Base-by-base conservation (phyloP, 1,140 invertebrate genomes). In the Helicoverpa armigera region DNA sequence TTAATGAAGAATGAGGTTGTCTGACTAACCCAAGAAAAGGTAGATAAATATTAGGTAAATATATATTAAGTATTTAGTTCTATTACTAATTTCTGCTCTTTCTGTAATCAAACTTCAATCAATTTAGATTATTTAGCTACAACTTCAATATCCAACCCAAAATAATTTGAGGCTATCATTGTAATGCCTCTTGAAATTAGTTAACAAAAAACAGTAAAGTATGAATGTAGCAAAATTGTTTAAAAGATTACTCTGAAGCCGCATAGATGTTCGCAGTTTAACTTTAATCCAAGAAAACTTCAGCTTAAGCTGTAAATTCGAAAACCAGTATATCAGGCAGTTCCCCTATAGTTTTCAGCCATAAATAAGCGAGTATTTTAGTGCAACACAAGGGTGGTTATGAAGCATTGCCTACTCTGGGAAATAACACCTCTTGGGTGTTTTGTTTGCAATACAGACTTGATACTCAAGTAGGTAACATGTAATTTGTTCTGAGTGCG, bases 241-340 rank as follows among this genome's bases (percentile, higher is more conserved):
- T 23, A 23, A 23, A 23, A 23, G 23, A 23, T 23, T 23, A 23
- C 23, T 23, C 23, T 23, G 10, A n/a, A 58, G 23, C 56, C 18
- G 12, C 60, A 29, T 61, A 31, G 13, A 9, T 31, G 60, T 29
- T 63, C 60, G 29, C 16, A 61, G 48, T 73, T 54, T 61, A 60
- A 54, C 48, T 74, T 31, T 29, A 23, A 0, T 23, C 23, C 23
- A 35, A 74, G 63, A 80, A 53, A 74, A 53, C 56, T 79, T 58
- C 54, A 31, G 29, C 23, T 76, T 61, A 7, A 43, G 56, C 23
- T 43, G 18, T 48, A 61, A 58, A 16, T 76, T 76, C 61, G 60
- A 29, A 63, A 63, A 53, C 16, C 29, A 73, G 23, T 73, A 35
- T 31, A 77, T 67, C 35, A 61, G 18, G 23, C 23, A 63, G 29